Conservation (phyloP, 2,797 vertebrate genomes). For the Danio aesculapii region DNA sequence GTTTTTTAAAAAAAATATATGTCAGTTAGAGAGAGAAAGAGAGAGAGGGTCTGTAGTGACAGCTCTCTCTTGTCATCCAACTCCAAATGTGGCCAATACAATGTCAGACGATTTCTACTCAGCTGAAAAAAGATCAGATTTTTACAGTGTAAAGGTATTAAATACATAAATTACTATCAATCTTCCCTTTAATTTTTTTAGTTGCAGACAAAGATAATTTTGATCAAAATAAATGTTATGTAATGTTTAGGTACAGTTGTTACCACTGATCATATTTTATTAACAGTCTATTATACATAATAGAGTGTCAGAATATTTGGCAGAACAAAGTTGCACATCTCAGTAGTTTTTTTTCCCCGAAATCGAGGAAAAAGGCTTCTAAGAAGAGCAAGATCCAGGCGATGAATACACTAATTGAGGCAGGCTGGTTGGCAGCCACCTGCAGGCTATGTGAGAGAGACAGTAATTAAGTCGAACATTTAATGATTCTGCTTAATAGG, state of each 20-base stretch:
- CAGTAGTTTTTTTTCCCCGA: background rate
- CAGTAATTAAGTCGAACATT: constrained; percentile 95
- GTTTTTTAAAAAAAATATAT: too few species aligned
- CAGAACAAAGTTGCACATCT: background rate
- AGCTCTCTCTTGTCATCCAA: constrained; percentile 1
- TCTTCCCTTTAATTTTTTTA: background rate
- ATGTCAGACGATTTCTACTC: constrained; percentile 2
- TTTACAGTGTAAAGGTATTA: too few species aligned
- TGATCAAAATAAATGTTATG: background rate
- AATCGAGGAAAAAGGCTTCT: constrained; percentile 33
- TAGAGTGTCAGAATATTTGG: too few species aligned
- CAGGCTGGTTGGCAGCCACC: constrained; percentile 82
- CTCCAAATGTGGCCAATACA: constrained; percentile 12
- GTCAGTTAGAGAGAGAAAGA: background rate
- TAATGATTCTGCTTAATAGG: constrained; percentile 97
- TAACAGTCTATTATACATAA: too few species aligned
- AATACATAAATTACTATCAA: background rate
- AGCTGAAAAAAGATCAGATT: background rate
- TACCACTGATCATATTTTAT: too few species aligned
- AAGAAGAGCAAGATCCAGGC: background rate
- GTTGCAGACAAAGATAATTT: background rate
- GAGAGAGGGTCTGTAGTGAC: background rate
- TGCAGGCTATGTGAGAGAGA: constrained; percentile 89
- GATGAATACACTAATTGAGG: constrained; percentile 61
- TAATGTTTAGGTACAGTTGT: background rate